Evolutionary conservation across 2,888 invertebrate species (phyloP), one percentile per base, ranked within the genome.

Genomic region (Lamproptera curius): DNA sequence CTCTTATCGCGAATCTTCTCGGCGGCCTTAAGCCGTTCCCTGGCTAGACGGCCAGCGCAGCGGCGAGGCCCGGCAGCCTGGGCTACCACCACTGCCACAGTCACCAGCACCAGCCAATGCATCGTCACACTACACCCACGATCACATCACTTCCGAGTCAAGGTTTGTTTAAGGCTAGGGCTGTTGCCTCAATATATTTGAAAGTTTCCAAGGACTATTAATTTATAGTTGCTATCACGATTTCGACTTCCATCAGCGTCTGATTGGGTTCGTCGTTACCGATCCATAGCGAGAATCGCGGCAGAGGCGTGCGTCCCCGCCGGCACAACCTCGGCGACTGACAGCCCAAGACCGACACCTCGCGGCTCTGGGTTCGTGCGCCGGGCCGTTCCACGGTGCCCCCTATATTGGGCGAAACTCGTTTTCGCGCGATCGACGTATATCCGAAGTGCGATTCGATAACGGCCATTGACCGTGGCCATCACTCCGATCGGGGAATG

Each of bases 1-100:
- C 86, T 65, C 61, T 85, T 86, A 46, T 86, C 85, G 6, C 86
- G 61, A 52, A 86, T 73, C 63, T 87, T 87, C 56, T 86, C 86
- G 0, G 85, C 86, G 0, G 87, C 86, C 51, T 87, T 87, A 15
- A 86, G 61, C 14, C 87, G 54, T 53, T 86, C 86, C 17, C 80
- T 58, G n/a, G 87, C 87, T 14, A 82, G 59, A 14, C 79, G 65
- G 1, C 86, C 85, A 1, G 84, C 73, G 50, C 87, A 87, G 2
- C 84, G 73, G 15, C 85, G 70, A 1, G 73, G 76, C 1, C 69
- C 64, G 1, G 63, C 58, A 23, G 60, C 61, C 49, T 62, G 65
- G 16, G 61, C 62, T 51, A 65, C 59, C 43, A 62, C 58, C 35
- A 57, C 52, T 55, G 68, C 55, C 57, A 63, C 59, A 51, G 57